phyloP scores from a whole-genome alignment of 2,888 invertebrate genomes.

The Troglohyphantes excavatus region DNA sequence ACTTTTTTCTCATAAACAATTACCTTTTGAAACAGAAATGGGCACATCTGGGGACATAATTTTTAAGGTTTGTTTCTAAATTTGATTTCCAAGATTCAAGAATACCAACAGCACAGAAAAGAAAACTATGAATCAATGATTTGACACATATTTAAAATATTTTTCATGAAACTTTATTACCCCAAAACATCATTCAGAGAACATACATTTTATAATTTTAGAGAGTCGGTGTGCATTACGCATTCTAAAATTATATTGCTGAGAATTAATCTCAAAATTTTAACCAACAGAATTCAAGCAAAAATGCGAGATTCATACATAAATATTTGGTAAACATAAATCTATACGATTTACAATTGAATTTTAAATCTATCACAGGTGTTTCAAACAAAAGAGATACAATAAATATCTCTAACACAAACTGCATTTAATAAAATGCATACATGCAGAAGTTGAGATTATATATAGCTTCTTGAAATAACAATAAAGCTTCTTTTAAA shows the following conservation, averaged over 20 bases:
- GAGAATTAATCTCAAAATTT: too few species aligned
- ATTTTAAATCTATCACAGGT: not conserved
- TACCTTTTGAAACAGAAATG: too few species aligned
- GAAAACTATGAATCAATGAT: too few species aligned
- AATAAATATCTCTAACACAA: not conserved
- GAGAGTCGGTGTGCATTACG: not conserved
- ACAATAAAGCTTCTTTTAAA: not conserved
- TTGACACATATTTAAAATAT: not conserved
- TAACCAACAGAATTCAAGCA: not conserved
- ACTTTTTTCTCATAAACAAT: too few species aligned
- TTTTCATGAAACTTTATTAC: not conserved
- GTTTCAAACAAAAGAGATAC: not conserved
- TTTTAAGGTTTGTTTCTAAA: too few species aligned
- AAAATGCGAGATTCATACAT: not conserved
- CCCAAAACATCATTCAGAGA: not conserved
- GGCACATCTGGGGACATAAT: too few species aligned
- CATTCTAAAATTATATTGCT: not conserved
- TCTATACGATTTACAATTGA: not conserved
- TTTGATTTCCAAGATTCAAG: too few species aligned
- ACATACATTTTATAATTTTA: not conserved
- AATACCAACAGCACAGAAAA: too few species aligned
- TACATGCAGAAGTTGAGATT: not conserved
- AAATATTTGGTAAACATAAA: constrained; percentile 1
- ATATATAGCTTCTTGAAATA: too few species aligned
- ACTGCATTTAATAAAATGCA: not conserved